Evolutionary conservation across 1,140 invertebrate species (phyloP).

Genomic region (Lucilia cuprina): DNA sequence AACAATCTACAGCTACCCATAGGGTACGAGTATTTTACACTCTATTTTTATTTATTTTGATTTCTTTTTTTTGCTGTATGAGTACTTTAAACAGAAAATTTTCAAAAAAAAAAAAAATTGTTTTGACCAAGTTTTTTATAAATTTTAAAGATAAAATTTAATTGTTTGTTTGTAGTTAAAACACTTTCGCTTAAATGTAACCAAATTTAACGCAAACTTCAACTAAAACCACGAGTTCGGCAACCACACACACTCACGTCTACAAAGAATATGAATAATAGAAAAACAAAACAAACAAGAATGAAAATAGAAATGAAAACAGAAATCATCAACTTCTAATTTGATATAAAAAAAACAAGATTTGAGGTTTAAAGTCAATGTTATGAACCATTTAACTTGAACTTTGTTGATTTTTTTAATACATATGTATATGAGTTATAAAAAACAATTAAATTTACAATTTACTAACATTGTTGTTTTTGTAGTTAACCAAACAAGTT

Average conservation of each 20-base stretch:
- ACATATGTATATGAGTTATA: not conserved
- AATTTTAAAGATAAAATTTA: not conserved
- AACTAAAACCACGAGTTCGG: not conserved
- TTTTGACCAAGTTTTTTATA: constrained; percentile 27
- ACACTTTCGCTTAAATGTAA: constrained; percentile 26
- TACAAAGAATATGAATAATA: not conserved
- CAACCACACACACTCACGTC: not conserved
- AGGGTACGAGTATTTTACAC: not conserved
- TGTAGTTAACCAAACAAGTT: not conserved
- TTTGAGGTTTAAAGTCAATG: constrained; percentile 19
- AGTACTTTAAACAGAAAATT: not conserved
- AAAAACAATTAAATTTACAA: not conserved
- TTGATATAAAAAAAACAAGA: not conserved
- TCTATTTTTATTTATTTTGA: not conserved
- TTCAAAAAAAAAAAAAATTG: not conserved
- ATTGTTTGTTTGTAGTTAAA: constrained; percentile 9
- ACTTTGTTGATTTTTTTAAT: constrained; percentile 5
- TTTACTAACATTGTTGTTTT: not conserved
- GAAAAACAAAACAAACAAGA: not conserved
- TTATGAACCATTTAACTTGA: constrained; percentile 35
- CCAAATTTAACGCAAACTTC: not conserved
- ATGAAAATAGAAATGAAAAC: not conserved
- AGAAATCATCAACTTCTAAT: not conserved
- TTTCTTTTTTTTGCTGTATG: not conserved
- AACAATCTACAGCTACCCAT: not conserved